Percentiles rank a stretch among this genome's conserved stretches.
These are phyloP conservation scores for Fragum sueziense DNA, from an alignment of 2,888 invertebrate genomes.

Conservation along the genomic window DNA sequence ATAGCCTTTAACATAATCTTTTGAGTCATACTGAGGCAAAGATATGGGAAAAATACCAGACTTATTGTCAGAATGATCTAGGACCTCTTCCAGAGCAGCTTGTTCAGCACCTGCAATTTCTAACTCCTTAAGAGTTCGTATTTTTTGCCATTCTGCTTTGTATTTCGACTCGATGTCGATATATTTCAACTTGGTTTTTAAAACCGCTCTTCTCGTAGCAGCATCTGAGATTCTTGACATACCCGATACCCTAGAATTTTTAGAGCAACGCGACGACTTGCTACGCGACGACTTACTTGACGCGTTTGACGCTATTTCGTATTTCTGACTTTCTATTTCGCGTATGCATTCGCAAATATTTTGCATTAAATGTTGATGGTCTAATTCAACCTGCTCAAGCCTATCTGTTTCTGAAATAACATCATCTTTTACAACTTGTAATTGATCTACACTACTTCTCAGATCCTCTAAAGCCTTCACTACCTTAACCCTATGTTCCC, in stretches of 20 bases:
- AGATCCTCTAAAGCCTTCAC: too few relatives aligned
- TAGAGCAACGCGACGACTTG: background rate
- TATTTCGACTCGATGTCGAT: background rate
- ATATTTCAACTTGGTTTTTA: background rate
- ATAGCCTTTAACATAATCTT: too few relatives aligned
- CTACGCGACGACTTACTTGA: background rate
- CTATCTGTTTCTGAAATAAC: too few relatives aligned
- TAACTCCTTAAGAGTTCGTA: too few relatives aligned
- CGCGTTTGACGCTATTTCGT: background rate
- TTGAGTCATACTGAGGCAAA: too few relatives aligned
- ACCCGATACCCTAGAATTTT: background rate
- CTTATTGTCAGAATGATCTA: background rate
- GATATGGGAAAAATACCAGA: too few relatives aligned
- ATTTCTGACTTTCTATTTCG: background rate
- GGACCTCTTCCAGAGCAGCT: background rate
- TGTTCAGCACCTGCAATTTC: background rate
- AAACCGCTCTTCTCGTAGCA: background rate
- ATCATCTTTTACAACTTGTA: too few relatives aligned
- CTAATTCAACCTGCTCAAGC: too few relatives aligned
- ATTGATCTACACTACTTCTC: too few relatives aligned
- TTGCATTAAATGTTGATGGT: too few relatives aligned
- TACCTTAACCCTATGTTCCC: too few relatives aligned
- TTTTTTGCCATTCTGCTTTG: background rate
- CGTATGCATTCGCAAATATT: too few relatives aligned
- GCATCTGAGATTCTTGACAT: background rate